phyloP scores from a whole-genome alignment of 2,113 vertebrate genomes.

The Apistogramma diplotaenia region DNA sequence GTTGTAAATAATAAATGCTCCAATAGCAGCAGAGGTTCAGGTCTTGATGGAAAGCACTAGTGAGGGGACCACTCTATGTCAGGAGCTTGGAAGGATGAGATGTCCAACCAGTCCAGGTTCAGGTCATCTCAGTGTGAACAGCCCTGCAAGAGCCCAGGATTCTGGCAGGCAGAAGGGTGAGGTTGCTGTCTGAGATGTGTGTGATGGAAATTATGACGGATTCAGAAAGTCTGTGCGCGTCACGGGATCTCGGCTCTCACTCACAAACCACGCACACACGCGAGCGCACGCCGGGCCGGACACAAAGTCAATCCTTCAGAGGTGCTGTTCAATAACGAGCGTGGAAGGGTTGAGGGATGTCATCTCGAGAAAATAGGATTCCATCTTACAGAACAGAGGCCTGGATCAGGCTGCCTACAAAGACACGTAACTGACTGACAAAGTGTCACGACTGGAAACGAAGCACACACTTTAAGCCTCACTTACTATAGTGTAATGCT shows the following conservation, averaged over 20 bases:
- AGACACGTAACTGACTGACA: conserved; percentile 26
- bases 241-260: conserved; percentile 18
- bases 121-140: conserved; percentile 38
- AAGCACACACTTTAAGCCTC: conserved; percentile 1
- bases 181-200: conserved; percentile 20
- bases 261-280: neutral
- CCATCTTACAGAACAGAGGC: conserved; percentile 12
- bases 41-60: conserved; percentile 11
- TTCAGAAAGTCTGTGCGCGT: conserved; percentile 4
- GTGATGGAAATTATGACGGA: conserved; percentile 33
- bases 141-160: conserved; percentile 20
- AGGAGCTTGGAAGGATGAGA: conserved; percentile 22
- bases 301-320: conserved; percentile 54
- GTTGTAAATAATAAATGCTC: conserved; percentile 51
- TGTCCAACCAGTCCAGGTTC: conserved; percentile 36
- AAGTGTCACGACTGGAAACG: conserved; percentile 14
- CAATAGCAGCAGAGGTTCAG: conserved; percentile 15
- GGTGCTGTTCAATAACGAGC: conserved; percentile 43
- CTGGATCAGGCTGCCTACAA: conserved; percentile 24
- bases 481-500: conserved; percentile 19
- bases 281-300: neutral
- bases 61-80: conserved; percentile 20
- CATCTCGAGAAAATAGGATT: conserved; percentile 48
- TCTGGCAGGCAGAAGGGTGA: conserved; percentile 6
- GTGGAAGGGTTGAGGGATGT: conserved; percentile 28